phyloP scores from a whole-genome alignment of 2,113 vertebrate species.

The Laterallus jamaicensis region DNA sequence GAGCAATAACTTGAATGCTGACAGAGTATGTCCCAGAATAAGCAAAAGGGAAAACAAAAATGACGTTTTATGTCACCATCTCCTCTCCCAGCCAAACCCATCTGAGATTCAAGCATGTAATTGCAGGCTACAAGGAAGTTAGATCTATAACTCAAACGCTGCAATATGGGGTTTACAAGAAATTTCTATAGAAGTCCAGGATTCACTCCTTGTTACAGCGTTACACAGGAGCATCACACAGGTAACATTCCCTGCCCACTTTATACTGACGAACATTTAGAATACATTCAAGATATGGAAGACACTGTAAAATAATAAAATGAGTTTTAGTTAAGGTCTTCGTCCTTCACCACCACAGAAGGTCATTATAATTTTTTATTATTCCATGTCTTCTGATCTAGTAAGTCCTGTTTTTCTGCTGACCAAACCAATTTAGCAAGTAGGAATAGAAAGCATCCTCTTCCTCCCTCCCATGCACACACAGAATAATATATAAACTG shows the following conservation, averaged over 20 bases:
- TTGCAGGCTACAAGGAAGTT: background rate
- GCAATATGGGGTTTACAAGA: background rate
- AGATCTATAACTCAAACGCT: background rate
- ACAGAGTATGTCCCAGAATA: background rate
- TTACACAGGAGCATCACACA: background rate
- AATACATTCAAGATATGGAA: background rate
- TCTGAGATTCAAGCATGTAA: background rate
- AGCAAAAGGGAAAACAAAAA: background rate
- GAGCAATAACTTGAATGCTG: background rate
- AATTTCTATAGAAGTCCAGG: background rate
- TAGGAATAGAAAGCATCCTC: fast-evolving
- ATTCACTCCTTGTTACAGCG: background rate
- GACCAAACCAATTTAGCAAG: background rate
- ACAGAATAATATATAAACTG: background rate
- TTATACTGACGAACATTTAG: background rate
- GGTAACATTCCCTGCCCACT: background rate
- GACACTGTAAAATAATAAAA: background rate
- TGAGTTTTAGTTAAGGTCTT: background rate
- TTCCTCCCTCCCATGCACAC: background rate
- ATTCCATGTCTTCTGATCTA: background rate
- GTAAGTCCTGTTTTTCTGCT: background rate
- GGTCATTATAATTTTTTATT: background rate
- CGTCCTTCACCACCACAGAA: background rate
- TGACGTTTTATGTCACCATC: background rate
- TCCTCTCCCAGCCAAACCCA: background rate